Base-by-base conservation (phyloP, 2,888 invertebrate genomes). In the Chirona hameri region DNA sequence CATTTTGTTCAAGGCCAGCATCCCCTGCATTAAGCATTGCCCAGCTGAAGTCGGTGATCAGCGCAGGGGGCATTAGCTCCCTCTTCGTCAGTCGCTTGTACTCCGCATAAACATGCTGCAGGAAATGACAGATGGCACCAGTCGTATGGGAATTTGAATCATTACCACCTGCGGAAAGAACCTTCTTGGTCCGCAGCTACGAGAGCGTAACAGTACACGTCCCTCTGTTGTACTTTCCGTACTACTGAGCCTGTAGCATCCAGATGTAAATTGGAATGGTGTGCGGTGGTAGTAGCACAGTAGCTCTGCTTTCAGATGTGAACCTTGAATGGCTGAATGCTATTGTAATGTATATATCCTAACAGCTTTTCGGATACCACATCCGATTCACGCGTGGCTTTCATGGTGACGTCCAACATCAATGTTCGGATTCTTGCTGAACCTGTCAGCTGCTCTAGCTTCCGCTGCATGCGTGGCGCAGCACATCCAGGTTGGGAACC, bases 141-240 rank as follows among this genome's bases (percentile, higher is more conserved):
- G 69, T 69, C 10, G 27, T 69, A 29, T 69, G 69, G 9, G 69
- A 69, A 15, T 69, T 69, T 69, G 69, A 29, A 69, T 27, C 69
- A 69, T 69, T 9, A 69, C 14, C 12, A 29, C 69, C 9, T 29
- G 29, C 12, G 69, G 27, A 12, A 29, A 69, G 69, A 69, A 1
- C 69, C 69, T 29, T 69, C 29, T 15, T 27, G 27, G 29, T 69
- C 69, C 9, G 27, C 29, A 14, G 69, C 69, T 69, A 69, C 29
- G 69, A 69, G 69, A 69, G 69, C 69, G 69, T 69, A 69, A 29
- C 69, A 69, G 29, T 69, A 69, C 9, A 69, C 69, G 27, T 69
- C 69, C 12, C 15, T 69, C 12, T 29, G 27, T 9, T 29, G 29
- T 27, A 29, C 69, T 69, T 69, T 69, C 15, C 69, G 27, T 21